Percentiles rank a stretch among this genome's conserved stretches.
These are phyloP conservation scores for Myotis yumanensis DNA, from an alignment of 2,113 vertebrate species.

Conservation along the genomic window DNA sequence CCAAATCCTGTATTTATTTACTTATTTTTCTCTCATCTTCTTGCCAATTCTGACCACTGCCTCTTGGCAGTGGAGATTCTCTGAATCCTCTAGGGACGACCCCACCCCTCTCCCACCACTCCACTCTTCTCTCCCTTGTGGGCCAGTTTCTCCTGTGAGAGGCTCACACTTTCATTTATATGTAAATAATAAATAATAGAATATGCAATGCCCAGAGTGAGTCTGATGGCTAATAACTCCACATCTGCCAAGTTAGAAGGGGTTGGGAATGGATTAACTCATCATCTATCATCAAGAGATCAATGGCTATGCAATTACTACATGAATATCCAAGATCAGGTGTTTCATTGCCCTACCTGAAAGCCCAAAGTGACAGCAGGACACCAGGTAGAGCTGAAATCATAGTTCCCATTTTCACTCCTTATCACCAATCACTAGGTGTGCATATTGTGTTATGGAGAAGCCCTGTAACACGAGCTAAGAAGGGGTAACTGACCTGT, in stretches of 20 bases:
- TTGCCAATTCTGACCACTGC: background rate
- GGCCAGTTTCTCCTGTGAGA: conserved; percentile 34
- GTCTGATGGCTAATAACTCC: conserved; percentile 59
- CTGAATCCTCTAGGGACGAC: background rate
- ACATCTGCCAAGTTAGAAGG: conserved; percentile 66
- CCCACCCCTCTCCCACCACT: background rate
- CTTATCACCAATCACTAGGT: background rate
- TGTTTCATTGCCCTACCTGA: conserved; percentile 40
- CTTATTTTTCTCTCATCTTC: background rate
- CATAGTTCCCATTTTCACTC: background rate
- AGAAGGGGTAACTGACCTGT: background rate
- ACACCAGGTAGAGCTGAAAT: conserved; percentile 21
- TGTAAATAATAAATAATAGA: conserved; percentile 77
- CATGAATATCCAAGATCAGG: conserved; percentile 31
- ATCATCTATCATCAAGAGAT: conserved; percentile 68
- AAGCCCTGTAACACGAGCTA: background rate
- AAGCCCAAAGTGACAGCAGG: background rate
- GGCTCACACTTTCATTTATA: conserved; percentile 67
- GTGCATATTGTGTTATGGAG: background rate
- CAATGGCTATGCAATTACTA: conserved; percentile 62
- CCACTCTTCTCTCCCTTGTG: background rate
- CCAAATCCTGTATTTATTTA: background rate
- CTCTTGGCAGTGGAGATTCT: background rate
- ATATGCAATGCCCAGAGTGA: conserved; percentile 57
- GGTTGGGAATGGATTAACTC: conserved; percentile 69